Evolutionary conservation across 1,140 invertebrate genomes (phyloP).

Genomic region (Rhopalosiphum maidis): DNA sequence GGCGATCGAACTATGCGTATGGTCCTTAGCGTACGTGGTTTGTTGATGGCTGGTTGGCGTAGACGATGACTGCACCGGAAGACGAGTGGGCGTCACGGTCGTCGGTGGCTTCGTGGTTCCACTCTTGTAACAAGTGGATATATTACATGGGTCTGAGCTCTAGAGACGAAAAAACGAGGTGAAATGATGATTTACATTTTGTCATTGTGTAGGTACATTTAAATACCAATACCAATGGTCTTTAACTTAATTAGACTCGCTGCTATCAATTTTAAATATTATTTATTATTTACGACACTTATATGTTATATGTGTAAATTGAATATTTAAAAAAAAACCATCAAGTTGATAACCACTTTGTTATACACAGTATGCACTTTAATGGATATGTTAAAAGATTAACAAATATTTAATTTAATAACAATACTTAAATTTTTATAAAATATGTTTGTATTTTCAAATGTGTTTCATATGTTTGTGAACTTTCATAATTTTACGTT

Average conservation of each 20-base stretch:
- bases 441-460: background rate
- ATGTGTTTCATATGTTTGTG: too few relatives aligned
- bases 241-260: background rate
- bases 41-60: slow-evolving; percentile 9
- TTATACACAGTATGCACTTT: too few relatives aligned
- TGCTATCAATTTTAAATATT: background rate
- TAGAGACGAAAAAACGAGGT: background rate
- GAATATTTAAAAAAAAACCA: background rate
- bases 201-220: background rate
- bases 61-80: slow-evolving; percentile 39
- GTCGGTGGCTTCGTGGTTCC: slow-evolving; percentile 25
- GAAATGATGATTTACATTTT: background rate
- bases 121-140: slow-evolving; percentile 44
- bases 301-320: background rate
- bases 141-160: slow-evolving; percentile 51
- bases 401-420: background rate
- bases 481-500: too few relatives aligned
- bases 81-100: background rate
- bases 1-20: background rate
- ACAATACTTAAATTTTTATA: too few relatives aligned
- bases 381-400: too few relatives aligned
- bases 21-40: slow-evolving; percentile 47
- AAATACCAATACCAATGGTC: background rate
- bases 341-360: too few relatives aligned
- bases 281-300: background rate